Base-by-base conservation (phyloP, 2,888 invertebrate genomes). In the Dione vanillae region DNA sequence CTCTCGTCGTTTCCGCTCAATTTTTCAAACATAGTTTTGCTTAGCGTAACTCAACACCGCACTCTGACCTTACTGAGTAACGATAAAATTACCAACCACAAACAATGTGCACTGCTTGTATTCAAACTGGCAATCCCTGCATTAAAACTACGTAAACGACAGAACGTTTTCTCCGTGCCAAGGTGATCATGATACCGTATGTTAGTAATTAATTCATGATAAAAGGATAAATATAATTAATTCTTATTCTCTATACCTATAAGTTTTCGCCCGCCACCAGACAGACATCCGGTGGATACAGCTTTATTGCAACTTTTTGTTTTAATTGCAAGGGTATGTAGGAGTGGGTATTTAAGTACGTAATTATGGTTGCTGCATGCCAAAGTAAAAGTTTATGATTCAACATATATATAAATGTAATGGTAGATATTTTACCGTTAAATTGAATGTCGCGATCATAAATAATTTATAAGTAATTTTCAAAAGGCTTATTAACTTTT, bases 291-390 rank as follows among this genome's bases (percentile, higher is more conserved):
- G 61, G 43, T 61, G 43, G 45, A 45, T 45, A 61, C 61, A 61
- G 54, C 54, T 37, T 56, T 56, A 56, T 56, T 56, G 37, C 54
- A 61, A 61, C n/a, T 45, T 61, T 61, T 61, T 61, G 43, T 61
- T 27, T 61, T 45, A 61, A 61, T 45, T 61, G 61, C 61, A 61
- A 61, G 43, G 41, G 43, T 61, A 61, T 59, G 59, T 59, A 41
- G 43, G 20, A 40, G 59, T 40, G 19, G 19, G 37, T 20, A 59
- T 43, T 61, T 61, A 61, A 45, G 61, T 43, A 20, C 43, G 43
- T 27, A 61, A 45, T 61, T 61, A 61, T 27, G 20, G 59, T 59
- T 5, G n/a, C 41, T 59, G 43, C 59, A 43, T 43, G 59, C 59
- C 43, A 20, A 27, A 61, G 61, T 61, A 61, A 61, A 20, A 43